Percentiles rank a stretch among this genome's conserved stretches.
phyloP scores from a whole-genome alignment of 2,888 invertebrate species.

The Metellina segmentata region DNA sequence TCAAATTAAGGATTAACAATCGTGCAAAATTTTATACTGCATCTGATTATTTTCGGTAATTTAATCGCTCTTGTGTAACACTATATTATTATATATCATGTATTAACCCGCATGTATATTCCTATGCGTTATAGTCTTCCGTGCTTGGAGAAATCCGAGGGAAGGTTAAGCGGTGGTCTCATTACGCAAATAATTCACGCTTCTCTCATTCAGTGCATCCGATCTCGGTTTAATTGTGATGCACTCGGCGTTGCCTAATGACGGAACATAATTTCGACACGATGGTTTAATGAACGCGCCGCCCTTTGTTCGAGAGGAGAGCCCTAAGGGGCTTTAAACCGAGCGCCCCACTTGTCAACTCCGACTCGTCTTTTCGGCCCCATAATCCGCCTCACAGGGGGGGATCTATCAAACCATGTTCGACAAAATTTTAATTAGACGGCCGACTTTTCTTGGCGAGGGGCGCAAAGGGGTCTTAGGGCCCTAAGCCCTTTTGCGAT shows the following conservation, averaged over 20 bases:
- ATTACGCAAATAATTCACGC: background rate
- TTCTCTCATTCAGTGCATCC: background rate
- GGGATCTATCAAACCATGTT: too few species aligned
- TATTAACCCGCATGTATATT: too few species aligned
- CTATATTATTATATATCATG: background rate
- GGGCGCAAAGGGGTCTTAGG: too few species aligned
- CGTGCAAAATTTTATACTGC: background rate
- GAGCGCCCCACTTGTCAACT: too few species aligned
- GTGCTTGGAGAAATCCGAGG: background rate
- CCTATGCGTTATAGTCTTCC: too few species aligned
- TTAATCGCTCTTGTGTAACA: background rate
- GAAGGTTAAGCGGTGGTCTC: background rate
- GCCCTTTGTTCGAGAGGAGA: background rate
- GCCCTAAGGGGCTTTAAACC: too few species aligned
- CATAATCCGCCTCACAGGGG: too few species aligned
- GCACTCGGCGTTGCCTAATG: background rate
- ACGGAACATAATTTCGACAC: background rate
- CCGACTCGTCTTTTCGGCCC: too few species aligned
- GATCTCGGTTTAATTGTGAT: background rate
- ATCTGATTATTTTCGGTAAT: background rate
- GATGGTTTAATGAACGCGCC: background rate
- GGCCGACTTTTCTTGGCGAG: background rate
- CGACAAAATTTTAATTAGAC: background rate
- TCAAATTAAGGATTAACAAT: background rate
- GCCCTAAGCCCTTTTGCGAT: background rate